These are phyloP conservation scores for Lasioglossum lativentre DNA, from an alignment of 2,888 invertebrate genomes.

Conservation along the genomic window DNA sequence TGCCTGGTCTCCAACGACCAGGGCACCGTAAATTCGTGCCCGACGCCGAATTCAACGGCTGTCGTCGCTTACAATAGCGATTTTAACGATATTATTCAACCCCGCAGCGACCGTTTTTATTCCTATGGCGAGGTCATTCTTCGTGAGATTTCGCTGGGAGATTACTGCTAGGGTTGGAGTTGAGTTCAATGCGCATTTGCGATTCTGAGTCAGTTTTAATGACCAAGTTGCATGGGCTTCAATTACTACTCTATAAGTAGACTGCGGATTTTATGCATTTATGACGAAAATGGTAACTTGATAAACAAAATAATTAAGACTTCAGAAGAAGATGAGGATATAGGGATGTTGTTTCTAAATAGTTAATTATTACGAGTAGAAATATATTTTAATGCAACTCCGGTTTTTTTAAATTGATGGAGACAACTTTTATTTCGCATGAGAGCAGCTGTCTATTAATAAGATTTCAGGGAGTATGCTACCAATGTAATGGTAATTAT, in stretches of 20 bases:
- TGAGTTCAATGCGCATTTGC: background rate
- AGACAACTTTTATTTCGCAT: background rate
- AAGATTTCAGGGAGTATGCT: background rate
- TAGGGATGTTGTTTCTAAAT: background rate
- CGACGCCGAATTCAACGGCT: background rate
- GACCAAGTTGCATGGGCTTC: background rate
- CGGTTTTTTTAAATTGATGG: background rate
- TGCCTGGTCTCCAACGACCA: background rate
- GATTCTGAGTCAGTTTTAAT: background rate
- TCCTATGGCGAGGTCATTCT: background rate
- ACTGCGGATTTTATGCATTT: background rate
- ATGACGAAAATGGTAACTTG: background rate
- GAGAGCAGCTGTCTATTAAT: background rate
- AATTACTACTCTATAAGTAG: background rate
- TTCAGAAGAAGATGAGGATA: background rate
- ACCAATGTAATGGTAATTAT: too few relatives aligned
- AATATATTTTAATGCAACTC: background rate
- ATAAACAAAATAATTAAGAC: background rate
- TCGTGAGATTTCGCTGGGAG: background rate
- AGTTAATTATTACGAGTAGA: background rate
- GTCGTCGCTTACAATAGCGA: background rate
- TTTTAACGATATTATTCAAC: background rate
- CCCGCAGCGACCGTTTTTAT: background rate
- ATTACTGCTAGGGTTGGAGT: background rate
- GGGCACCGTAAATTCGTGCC: slow-evolving; percentile 19